These are phyloP conservation scores for Hirudo medicinalis DNA, from an alignment of 1,140 invertebrate species.

Conservation along the genomic window DNA sequence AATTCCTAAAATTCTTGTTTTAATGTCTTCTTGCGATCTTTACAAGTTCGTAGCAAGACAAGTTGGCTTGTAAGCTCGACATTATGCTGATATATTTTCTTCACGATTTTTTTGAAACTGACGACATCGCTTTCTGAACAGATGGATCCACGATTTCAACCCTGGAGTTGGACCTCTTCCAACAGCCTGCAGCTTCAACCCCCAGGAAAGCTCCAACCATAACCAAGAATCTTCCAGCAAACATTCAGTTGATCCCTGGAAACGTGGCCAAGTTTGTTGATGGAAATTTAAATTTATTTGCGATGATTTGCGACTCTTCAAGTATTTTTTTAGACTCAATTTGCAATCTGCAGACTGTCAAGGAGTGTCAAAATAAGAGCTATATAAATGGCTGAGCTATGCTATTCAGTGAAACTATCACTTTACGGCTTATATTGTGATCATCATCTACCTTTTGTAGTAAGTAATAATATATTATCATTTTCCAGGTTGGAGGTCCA, in stretches of 20 bases:
- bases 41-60: too few relatives aligned
- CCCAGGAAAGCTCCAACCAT: not conserved
- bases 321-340: not conserved
- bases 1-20: too few relatives aligned
- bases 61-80: too few relatives aligned
- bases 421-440: not conserved
- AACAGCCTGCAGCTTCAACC: not conserved
- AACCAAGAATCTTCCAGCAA: not conserved
- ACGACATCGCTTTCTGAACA: not conserved
- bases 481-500: constrained; percentile 34
- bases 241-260: not conserved
- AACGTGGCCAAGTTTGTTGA: not conserved
- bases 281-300: not conserved
- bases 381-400: not conserved
- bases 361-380: not conserved
- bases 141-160: not conserved
- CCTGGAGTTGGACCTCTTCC: not conserved
- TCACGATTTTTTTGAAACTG: too few relatives aligned
- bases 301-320: not conserved
- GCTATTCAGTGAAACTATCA: too few relatives aligned
- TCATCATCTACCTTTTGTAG: not conserved
- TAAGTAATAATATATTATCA: not conserved
- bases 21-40: too few relatives aligned
- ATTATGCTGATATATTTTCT: too few relatives aligned
- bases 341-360: not conserved